Evolutionary conservation across 2,113 vertebrate species (phyloP).

Genomic region (Empidonax alnorum): DNA sequence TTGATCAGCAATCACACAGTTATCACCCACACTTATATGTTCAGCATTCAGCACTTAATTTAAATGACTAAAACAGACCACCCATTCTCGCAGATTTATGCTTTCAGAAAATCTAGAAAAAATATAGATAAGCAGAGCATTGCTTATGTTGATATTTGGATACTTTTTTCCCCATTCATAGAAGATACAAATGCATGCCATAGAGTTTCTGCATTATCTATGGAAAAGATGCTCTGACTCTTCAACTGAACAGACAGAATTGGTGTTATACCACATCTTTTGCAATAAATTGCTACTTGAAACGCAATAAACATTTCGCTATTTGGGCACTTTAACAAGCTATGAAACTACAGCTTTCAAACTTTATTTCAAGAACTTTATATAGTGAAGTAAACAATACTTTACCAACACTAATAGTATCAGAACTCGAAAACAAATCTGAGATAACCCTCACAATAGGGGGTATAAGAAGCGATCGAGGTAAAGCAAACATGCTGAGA

Average conservation of each 20-base stretch:
- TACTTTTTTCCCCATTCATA: not conserved
- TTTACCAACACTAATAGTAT: not conserved
- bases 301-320: not conserved
- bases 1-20: slow-evolving; percentile 60
- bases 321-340: not conserved
- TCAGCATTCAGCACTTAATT: slow-evolving; percentile 51
- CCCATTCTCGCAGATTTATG: not conserved
- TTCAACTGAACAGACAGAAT: not conserved
- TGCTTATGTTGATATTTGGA: not conserved
- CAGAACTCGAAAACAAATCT: not conserved
- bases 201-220: not conserved
- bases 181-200: not conserved
- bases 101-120: slow-evolving; percentile 41
- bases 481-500: not conserved
- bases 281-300: not conserved
- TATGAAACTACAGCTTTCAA: not conserved
- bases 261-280: not conserved
- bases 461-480: rapidly evolving
- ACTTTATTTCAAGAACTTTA: not conserved
- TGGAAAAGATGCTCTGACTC: not conserved
- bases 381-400: not conserved
- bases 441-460: not conserved
- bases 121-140: not conserved
- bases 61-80: slow-evolving; percentile 19
- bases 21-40: slow-evolving; percentile 18